A percentile compares a stretch with the other conserved stretches of the same genome.
Evolutionary conservation across 2,113 vertebrate species (phyloP).

Genomic region (Leuciscus idus): DNA sequence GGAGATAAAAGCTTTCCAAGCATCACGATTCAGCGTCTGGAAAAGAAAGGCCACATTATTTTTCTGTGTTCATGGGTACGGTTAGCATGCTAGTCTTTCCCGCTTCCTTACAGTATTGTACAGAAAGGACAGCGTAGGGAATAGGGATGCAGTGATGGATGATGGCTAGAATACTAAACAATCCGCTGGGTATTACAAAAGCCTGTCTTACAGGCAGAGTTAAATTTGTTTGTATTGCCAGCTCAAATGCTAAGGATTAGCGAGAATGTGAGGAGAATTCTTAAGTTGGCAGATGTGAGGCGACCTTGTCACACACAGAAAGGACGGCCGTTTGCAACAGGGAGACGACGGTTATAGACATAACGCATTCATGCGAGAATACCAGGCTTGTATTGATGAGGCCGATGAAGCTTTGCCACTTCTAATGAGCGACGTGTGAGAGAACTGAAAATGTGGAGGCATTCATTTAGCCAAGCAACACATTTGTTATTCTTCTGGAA

Average conservation of each 20-base stretch:
- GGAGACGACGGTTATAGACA: slow-evolving; percentile 43
- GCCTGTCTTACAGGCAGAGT: slow-evolving; percentile 68
- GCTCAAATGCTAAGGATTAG: slow-evolving; percentile 74
- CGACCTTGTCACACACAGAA: slow-evolving; percentile 68
- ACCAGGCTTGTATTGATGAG: slow-evolving; percentile 41
- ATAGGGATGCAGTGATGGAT: slow-evolving; percentile 70
- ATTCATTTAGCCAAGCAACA: background rate
- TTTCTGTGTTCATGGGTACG: slow-evolving; percentile 16
- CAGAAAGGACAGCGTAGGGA: slow-evolving; percentile 66
- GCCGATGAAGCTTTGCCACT: slow-evolving; percentile 38
- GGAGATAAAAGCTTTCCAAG: slow-evolving; percentile 53
- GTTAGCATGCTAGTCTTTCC: slow-evolving; percentile 53
- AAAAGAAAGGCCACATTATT: slow-evolving; percentile 42
- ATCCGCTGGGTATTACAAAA: slow-evolving; percentile 68
- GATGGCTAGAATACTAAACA: slow-evolving; percentile 78
- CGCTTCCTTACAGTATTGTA: slow-evolving; percentile 57
- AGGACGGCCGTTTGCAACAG: slow-evolving; percentile 44
- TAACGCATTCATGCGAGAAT: slow-evolving; percentile 43
- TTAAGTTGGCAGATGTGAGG: slow-evolving; percentile 67
- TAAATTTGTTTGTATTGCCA: slow-evolving; percentile 73
- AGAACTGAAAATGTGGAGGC: slow-evolving; percentile 1
- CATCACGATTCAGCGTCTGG: slow-evolving; percentile 24
- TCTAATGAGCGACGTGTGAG: slow-evolving; percentile 39
- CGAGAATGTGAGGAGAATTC: slow-evolving; percentile 73
- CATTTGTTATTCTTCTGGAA: background rate